phyloP scores from a whole-genome alignment of 2,797 vertebrate genomes.

The Okamejei kenojei region DNA sequence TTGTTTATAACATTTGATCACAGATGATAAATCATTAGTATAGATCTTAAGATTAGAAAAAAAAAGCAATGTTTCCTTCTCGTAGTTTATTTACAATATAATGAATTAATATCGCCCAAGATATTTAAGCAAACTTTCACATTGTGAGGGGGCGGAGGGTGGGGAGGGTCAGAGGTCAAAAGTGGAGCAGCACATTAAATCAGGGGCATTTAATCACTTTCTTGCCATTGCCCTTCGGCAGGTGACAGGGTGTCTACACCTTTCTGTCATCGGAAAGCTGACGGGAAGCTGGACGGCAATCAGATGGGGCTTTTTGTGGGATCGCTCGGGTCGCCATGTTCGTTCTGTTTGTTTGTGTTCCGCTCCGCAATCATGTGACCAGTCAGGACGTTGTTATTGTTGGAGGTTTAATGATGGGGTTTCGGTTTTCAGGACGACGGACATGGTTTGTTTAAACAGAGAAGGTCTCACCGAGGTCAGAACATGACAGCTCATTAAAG shows the following conservation, averaged over 20 bases:
- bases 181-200: not conserved
- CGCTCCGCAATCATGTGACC: conserved; percentile 31
- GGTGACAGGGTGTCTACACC: conserved; percentile 35
- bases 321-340: conserved; percentile 21
- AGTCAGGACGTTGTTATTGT: conserved; percentile 38
- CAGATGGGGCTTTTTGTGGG: conserved; percentile 27
- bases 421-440: conserved; percentile 43
- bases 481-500: conserved; percentile 42
- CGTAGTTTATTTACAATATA: not conserved
- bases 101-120: not conserved
- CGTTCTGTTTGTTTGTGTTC: conserved; percentile 36
- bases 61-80: not conserved
- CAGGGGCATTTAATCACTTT: conserved; percentile 7
- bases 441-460: conserved; percentile 50
- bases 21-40: not conserved
- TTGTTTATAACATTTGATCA: not conserved
- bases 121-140: conserved; percentile 6
- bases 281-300: conserved; percentile 19
- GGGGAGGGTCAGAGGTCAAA: conserved; percentile 7
- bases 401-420: conserved; percentile 37
- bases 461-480: conserved; percentile 47
- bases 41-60: not conserved
- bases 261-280: conserved; percentile 30
- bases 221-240: conserved; percentile 10
- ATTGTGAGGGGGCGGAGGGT: not conserved